phyloP scores from a whole-genome alignment of 2,888 invertebrate species.

The Acrobasis consociella region DNA sequence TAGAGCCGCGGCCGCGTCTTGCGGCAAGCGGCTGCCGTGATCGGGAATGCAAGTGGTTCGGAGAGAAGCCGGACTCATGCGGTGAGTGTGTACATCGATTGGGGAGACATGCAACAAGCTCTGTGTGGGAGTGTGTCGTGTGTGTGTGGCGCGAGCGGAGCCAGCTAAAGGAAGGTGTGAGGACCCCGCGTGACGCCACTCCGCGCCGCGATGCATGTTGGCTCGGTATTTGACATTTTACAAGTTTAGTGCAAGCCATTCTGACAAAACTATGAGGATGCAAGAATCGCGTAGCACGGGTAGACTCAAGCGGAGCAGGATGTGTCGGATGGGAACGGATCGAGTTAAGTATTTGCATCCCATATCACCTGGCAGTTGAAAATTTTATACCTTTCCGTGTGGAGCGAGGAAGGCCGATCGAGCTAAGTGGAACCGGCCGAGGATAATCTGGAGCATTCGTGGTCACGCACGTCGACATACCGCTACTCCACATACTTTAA shows the following conservation, averaged over 20 bases:
- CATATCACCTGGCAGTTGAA: conserved; percentile 80
- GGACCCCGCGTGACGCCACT: conserved; percentile 60
- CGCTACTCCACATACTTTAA: conserved; percentile 80
- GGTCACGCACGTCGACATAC: conserved; percentile 80
- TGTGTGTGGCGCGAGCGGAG: conserved; percentile 80
- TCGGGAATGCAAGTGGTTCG: conserved; percentile 80
- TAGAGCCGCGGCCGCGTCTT: conserved; percentile 58
- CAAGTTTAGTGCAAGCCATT: conserved; percentile 24
- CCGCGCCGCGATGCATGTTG: conserved; percentile 48
- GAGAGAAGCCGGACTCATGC: conserved; percentile 75
- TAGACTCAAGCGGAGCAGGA: conserved; percentile 64
- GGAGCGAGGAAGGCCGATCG: conserved; percentile 81
- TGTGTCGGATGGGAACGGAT: conserved; percentile 68
- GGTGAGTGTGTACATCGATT: conserved; percentile 73
- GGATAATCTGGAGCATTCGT: conserved; percentile 80
- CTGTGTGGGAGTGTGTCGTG: conserved; percentile 58
- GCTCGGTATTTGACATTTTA: conserved; percentile 32
- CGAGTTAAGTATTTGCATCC: conserved; percentile 78
- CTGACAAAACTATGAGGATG: neutral
- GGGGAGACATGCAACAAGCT: conserved; percentile 75
- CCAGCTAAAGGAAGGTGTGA: conserved; percentile 71
- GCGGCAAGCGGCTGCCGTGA: conserved; percentile 71
- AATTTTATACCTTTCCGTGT: conserved; percentile 83
- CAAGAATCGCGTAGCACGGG: conserved; percentile 49
- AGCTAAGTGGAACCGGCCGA: conserved; percentile 79